Base-by-base conservation (phyloP, 2,113 vertebrate genomes). In the Plecotus auritus region DNA sequence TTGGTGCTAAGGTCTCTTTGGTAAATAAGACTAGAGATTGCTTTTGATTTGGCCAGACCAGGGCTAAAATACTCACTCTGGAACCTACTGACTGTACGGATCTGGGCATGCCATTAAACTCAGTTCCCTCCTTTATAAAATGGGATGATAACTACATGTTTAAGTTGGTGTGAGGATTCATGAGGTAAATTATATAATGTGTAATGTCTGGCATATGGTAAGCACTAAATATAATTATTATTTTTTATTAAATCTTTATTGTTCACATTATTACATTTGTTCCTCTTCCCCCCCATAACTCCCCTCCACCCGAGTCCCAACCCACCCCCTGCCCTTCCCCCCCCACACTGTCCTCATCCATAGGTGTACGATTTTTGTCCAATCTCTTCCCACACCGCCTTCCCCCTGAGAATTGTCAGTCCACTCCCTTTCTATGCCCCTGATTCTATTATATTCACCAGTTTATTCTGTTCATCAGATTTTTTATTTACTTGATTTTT, bases 151-250 rank as follows among this genome's bases (percentile, higher is more conserved):
- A 22, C 40, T 83, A 32, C 1, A 1, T 70, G 26, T 91, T 64
- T 16, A 37, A 35, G n/a, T 66, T 95, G 8, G 61, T 90, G 26
- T 94, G 73, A 82, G 59, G 51, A 94, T 87, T 94, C 92, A 85
- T 90, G 81, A 85, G 54, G 51, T 90, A 81, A 95, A 95, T 90
- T 95, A 80, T 87, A 94, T 90, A 87, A 91, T 22, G 56, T 90
- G 9, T 67, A 85, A 93, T 82, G 47, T 49, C 81, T 95, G 85
- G 32, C 95, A 94, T 96, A 95, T 49, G 85, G 85, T 87, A 94
- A 86, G 5, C 32, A 84, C n/a, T 72, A 84, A 93, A 89, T 67
- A 85, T 90, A 96, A 97, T 96, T 90, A 94, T 95, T 95, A 70
- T 51, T 96, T 94, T 94, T 54, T 54, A 54, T 20, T 54, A 54